Evolutionary conservation across 2,888 invertebrate genomes (phyloP).

Genomic region (Strigamia transsilvanica): DNA sequence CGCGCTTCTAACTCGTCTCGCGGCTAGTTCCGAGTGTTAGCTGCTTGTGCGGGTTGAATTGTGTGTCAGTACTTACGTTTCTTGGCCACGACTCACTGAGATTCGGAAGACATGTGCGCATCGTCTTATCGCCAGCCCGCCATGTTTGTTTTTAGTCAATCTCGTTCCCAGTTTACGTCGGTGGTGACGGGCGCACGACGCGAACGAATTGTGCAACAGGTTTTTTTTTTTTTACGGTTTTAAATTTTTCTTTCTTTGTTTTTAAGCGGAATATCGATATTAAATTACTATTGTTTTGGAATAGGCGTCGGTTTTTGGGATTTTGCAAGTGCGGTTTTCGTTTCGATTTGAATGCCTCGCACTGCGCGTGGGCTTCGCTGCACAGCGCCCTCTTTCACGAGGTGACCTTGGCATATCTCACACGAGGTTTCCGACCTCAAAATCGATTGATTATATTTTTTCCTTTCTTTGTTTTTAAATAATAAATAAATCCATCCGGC

Average conservation of each 20-base stretch:
- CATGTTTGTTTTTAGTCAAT: constrained; percentile 51
- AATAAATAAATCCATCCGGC: background rate
- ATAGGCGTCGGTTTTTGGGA: no score
- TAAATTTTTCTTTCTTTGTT: background rate
- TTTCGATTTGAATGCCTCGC: background rate
- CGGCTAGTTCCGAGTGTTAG: background rate
- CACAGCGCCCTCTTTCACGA: constrained; percentile 33
- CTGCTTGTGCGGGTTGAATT: background rate
- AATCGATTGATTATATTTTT: constrained; percentile 34
- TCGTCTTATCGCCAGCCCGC: constrained; percentile 50
- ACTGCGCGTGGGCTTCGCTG: background rate
- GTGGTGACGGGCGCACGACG: background rate
- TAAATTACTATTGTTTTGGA: background rate
- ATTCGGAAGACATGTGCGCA: constrained; percentile 54
- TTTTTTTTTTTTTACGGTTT: background rate
- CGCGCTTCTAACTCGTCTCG: background rate
- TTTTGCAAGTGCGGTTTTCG: background rate
- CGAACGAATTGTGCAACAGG: constrained; percentile 44
- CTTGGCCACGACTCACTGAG: constrained; percentile 14
- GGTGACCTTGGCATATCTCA: constrained; percentile 44
- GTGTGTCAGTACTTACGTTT: constrained; percentile 26
- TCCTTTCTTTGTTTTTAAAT: background rate
- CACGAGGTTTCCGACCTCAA: constrained; percentile 40
- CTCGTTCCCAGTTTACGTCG: constrained; percentile 50
- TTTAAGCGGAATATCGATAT: background rate